These are phyloP conservation scores for Coregonus ussuriensis DNA, from an alignment of 2,797 vertebrate genomes.

Conservation along the genomic window DNA sequence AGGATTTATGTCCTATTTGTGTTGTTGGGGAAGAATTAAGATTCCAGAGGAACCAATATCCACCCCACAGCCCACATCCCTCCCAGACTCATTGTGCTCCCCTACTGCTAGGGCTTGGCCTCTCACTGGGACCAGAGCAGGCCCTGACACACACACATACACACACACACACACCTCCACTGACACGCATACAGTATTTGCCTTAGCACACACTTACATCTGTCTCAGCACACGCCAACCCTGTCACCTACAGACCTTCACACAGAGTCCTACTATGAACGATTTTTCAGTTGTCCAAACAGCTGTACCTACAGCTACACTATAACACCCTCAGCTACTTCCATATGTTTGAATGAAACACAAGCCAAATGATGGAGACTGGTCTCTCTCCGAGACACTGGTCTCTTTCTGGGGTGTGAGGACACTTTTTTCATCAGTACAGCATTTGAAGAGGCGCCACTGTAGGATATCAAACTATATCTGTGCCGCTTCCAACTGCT, in stretches of 20 bases:
- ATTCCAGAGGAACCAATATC: constrained; percentile 35
- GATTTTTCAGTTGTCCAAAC: no score
- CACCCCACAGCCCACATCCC: constrained; percentile 4
- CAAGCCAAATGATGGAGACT: not conserved
- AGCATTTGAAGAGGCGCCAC: not conserved
- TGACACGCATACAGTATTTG: constrained; percentile 5
- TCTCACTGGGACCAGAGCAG: not conserved
- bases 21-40: constrained; percentile 45
- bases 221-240: no score
- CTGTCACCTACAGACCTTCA: no score
- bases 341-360: not conserved
- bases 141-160: constrained; percentile 12
- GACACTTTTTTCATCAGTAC: not conserved
- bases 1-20: constrained; percentile 43
- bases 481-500: not conserved
- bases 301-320: not conserved
- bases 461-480: not conserved
- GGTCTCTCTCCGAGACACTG: not conserved
- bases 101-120: not conserved
- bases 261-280: no score
- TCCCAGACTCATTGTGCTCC: not conserved
- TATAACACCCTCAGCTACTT: not conserved
- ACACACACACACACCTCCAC: constrained; percentile 17
- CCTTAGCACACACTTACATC: not conserved
- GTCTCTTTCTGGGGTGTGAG: not conserved